Conservation (phyloP, 37 sponge, comb jelly and placozoan genomes). For the Halichondria panicea region DNA sequence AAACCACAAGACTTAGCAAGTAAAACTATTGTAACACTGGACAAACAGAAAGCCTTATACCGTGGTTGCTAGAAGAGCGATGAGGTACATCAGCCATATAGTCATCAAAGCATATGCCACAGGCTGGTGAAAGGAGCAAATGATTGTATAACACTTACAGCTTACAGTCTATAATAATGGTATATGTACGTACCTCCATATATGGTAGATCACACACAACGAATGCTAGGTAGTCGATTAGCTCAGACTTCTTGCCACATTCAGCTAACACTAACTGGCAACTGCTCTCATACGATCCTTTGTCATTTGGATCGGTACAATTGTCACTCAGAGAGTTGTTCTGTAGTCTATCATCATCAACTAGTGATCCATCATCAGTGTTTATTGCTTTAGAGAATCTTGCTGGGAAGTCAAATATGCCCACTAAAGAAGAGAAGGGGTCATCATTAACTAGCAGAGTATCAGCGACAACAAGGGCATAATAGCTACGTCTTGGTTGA, state of each 20-base stretch:
- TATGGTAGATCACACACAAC: slow-evolving; percentile 49
- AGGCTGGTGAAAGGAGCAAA: slow-evolving; percentile 21
- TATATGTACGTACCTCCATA: slow-evolving; percentile 25
- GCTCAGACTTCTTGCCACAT: slow-evolving; percentile 38
- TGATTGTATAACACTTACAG: background rate
- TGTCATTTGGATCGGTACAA: slow-evolving; percentile 12
- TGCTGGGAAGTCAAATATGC: no score
- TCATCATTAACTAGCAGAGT: no score
- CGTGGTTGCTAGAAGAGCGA: slow-evolving; percentile 81
- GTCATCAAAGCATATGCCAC: slow-evolving; percentile 56
- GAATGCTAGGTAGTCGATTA: slow-evolving; percentile 68
- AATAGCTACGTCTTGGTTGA: no score
- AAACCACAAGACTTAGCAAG: background rate
- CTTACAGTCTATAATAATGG: background rate
- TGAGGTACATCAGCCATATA: slow-evolving; percentile 70
- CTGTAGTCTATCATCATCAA: no score
- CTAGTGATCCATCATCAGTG: no score
- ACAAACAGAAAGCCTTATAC: slow-evolving; percentile 40
- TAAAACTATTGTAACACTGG: background rate
- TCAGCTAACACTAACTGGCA: slow-evolving; percentile 52
- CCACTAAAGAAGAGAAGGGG: no score
- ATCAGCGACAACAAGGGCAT: no score
- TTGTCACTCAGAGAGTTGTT: no score
- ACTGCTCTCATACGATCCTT: slow-evolving; percentile 43
- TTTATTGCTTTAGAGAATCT: no score